Evolutionary conservation across 2,888 invertebrate species (phyloP), one percentile per base, ranked within the genome.

Genomic region (Erannis defoliaria): DNA sequence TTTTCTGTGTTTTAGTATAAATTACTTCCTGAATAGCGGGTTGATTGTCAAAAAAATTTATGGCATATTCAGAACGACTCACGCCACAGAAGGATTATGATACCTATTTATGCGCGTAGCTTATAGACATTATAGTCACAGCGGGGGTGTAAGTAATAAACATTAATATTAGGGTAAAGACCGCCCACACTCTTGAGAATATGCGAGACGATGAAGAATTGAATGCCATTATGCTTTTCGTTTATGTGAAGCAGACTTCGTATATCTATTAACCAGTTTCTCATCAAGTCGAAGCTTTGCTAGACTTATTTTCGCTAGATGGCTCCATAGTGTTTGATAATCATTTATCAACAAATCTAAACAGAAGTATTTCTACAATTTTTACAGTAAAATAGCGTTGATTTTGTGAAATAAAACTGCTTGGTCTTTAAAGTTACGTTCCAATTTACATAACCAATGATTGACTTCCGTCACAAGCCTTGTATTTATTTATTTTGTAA

Each of bases 131-230:
- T 51, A 43, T 42, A 58, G 62, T 49, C 57, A 33, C 49, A 6
- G 63, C 42, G 69, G 63, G 59, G 69, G 65, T 62, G 69, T 51
- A 26, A 56, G 63, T 48, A 59, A 65, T 67, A 65, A 67, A 69
- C 55, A 53, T 65, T 62, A 64, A 54, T 64, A 64, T 60, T 55
- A 65, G 62, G 57, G 64, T 55, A 65, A 53, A 64, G 42, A 61
- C 58, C 63, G 62, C 67, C 59, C 55, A 56, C 50, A 9, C 50
- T 33, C 56, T 31, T 16, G 43, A 49, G 56, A 53, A 56, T 54
- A 46, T 64, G 48, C 56, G 51, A 56, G 58, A 63, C 62, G 58
- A 55, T 61, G 62, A 64, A 49, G 31, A 55, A 63, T 61, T 38
- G 55, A 26, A 16, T 31, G 43, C 31, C 45, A 55, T 61, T 55